Conservation (phyloP, 2,797 vertebrate genomes). For the Eulemur albifrons region DNA sequence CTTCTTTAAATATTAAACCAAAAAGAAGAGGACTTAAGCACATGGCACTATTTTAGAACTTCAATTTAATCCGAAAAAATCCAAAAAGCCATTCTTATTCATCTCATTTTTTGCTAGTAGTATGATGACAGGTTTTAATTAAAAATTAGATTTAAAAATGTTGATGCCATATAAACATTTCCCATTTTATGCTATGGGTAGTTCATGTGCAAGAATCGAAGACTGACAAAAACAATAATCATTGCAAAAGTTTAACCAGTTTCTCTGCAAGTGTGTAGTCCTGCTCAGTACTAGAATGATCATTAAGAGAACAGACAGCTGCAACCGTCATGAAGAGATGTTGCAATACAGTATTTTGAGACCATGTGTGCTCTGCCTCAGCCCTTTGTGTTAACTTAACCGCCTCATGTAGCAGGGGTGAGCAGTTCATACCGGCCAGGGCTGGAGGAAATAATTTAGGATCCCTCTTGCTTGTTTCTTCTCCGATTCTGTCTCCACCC, state of each 20-base stretch:
- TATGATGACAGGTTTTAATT: not conserved
- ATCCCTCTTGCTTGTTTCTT: not conserved
- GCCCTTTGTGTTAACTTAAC: not conserved
- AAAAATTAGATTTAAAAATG: not conserved
- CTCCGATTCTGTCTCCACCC: not conserved
- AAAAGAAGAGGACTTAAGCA: not conserved
- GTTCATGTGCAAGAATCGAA: not conserved
- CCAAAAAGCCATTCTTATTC: not conserved
- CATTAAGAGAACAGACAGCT: not conserved
- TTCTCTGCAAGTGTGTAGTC: not conserved
- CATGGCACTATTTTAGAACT: not conserved
- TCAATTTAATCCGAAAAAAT: not conserved
- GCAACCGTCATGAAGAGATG: not conserved
- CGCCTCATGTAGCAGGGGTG: not conserved
- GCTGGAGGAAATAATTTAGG: not conserved
- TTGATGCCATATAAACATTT: not conserved
- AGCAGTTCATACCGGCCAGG: not conserved
- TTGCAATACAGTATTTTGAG: not conserved
- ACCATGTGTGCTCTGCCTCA: not conserved
- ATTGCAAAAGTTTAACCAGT: not conserved
- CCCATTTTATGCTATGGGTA: not conserved
- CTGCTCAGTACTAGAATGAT: not conserved
- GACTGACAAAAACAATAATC: not conserved
- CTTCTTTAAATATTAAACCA: constrained; percentile 1
- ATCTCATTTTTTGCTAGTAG: not conserved